Evolutionary conservation across 2,888 invertebrate species (phyloP).

Genomic region (Eupithecia inturbata): DNA sequence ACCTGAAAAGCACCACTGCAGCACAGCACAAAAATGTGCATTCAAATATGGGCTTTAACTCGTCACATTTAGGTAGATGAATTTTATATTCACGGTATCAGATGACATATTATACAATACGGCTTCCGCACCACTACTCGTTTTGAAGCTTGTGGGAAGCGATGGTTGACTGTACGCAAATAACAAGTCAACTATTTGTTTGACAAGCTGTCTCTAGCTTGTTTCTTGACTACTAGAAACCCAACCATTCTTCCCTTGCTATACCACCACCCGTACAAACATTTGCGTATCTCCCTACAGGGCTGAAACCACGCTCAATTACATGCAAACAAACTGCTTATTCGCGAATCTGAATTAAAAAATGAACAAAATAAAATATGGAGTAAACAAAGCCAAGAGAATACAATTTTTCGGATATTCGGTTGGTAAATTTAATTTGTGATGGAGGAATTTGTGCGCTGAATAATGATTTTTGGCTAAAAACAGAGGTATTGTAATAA

Average conservation of each 20-base stretch:
- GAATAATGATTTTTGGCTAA: slow-evolving; percentile 2
- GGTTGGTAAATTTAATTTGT: slow-evolving; percentile 6
- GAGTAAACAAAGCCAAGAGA: slow-evolving; percentile 15
- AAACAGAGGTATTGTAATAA: neutral
- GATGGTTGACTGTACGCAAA: no score
- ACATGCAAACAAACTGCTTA: slow-evolving; percentile 48
- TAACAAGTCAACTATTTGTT: no score
- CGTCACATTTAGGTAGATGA: no score
- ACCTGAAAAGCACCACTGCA: no score
- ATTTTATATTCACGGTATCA: no score
- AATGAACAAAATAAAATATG: slow-evolving; percentile 34
- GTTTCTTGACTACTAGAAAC: neutral
- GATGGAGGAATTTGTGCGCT: neutral
- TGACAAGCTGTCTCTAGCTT: neutral
- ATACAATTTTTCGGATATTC: neutral
- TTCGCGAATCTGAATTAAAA: slow-evolving; percentile 37
- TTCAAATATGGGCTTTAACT: no score
- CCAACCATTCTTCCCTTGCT: slow-evolving; percentile 13
- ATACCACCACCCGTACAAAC: slow-evolving; percentile 23
- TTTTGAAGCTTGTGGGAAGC: no score
- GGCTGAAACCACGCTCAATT: slow-evolving; percentile 46
- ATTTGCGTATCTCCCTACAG: slow-evolving; percentile 40
- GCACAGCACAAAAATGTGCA: no score
- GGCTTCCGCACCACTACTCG: no score
- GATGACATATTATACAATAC: no score